Evolutionary conservation across 2,797 vertebrate genomes (phyloP), one percentile per base, ranked within the genome.

Genomic region (Danionella dracula): DNA sequence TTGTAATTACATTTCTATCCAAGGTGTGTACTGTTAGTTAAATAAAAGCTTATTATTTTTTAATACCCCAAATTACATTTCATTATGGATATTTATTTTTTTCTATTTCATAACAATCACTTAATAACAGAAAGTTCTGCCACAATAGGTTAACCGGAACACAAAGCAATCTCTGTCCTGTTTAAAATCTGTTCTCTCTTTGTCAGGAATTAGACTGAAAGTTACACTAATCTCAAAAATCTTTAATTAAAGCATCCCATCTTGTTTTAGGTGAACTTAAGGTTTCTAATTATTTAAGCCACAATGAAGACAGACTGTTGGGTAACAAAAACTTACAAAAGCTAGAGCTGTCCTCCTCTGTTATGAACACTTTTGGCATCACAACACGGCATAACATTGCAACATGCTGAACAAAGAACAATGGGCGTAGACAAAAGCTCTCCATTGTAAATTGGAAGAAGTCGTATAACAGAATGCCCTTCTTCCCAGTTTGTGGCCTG

Each of bases 391-490:
- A 83, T 82, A 82, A 83, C 85, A 84, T 87, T 87, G 79, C 73
- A 79, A 72, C 4, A 45, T 46, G 60, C 37, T 50, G 72, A 80
- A 89, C 87, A 89, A 89, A 85, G 87, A 79, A 87, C 86, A 87
- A 88, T 88, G 71, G 45, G 72, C 75, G 50, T 78, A 74, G 49
- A 78, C 73, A 88, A 81, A 87, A 79, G 76, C 81, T 62, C 75
- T 73, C 82, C 78, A 85, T 89, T 89, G 87, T 88, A 74, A 79
- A 76, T 73, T 35, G 76, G 51, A 66, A 79, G 70, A 68, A 76
- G 80, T 81, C 72, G n/a, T n/a, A 82, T 82, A 80, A 82, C 82
- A 86, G 81, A 82, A 72, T 79, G 72, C 66, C 82, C 71, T 79
- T 75, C 75, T 79, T 73, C 82, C 76, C 75, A 75, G 76, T 76